phyloP scores from a whole-genome alignment of 2,888 invertebrate genomes.

The Melanostoma scalare region DNA sequence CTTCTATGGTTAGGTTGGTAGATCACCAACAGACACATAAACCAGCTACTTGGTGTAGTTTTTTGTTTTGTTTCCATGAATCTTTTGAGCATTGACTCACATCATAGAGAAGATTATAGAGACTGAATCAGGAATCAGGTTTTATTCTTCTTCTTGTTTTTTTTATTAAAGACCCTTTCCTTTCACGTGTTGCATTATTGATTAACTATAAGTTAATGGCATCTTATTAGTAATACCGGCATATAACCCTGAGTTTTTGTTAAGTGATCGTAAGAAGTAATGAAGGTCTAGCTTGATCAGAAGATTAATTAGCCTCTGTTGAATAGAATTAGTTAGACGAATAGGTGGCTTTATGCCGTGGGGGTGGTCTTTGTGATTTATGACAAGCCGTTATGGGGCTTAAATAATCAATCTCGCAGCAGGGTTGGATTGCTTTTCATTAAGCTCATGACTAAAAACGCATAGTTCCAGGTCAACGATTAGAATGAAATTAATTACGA shows the following conservation, averaged over 20 bases:
- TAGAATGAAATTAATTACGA: too few relatives aligned
- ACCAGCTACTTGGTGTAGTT: conserved; percentile 58
- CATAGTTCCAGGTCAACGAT: too few relatives aligned
- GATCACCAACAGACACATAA: conserved; percentile 57
- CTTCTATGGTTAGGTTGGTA: conserved; percentile 56
- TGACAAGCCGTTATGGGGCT: conserved; percentile 10
- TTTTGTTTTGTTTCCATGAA: neutral
- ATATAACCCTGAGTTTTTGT: conserved; percentile 33
- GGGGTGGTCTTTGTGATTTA: conserved; percentile 57
- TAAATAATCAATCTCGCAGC: conserved; percentile 18
- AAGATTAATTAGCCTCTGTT: conserved; percentile 49
- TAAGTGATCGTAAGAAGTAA: conserved; percentile 52
- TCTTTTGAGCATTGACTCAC: too few relatives aligned
- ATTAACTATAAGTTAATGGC: conserved; percentile 62
- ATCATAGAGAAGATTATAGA: conserved; percentile 6
- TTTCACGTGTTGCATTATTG: conserved; percentile 48
- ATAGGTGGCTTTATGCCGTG: conserved; percentile 6
- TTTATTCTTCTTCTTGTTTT: conserved; percentile 10
- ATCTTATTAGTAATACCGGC: conserved; percentile 56
- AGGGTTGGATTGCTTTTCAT: neutral
- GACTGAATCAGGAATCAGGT: conserved; percentile 34
- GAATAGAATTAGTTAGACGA: neutral
- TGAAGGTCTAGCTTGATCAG: conserved; percentile 41
- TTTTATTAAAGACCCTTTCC: neutral
- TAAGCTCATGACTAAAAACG: too few relatives aligned